Evolutionary conservation across 2,113 vertebrate species (phyloP), one percentile per base, ranked within the genome.

Genomic region (Galeopterus variegatus): DNA sequence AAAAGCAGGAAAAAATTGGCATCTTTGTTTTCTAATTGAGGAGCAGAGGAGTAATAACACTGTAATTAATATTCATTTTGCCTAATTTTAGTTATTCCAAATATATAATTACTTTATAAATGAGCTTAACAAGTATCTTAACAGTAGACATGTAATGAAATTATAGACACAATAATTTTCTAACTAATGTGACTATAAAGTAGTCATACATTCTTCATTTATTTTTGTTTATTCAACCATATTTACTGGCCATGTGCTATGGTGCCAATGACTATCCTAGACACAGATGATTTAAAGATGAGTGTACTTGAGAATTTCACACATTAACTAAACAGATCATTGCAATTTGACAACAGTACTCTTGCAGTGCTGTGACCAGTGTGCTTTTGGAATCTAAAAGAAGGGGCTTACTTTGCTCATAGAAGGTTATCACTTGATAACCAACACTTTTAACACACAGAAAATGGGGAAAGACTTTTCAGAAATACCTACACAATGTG

Each of bases 11-110:
- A 23, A 23, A 90, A 75, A 21, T 1, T 75, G n/a, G 36, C 19
- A 73, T 24, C 4, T 41, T 23, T 26, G 60, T 54, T 33, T 80
- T n/a, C 72, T 83, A 80, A 84, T 62, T 84, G 54, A 88, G 1
- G 52, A 81, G 3, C 58, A 62, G 28, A 67, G 14, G 45, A 85
- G 60, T 1, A 91, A 77, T 76, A 75, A 93, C 13, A 75, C 45
- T 72, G 28, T 64, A 56, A 54, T 76, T 76, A 87, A 70, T 84
- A 75, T 7, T 86, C 41, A 82, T 96, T 79, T 93, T 91, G 58
- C 7, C 58, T 86, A 24, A 95, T 90, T 69, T 81, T 64, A 45
- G 31, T 60, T 54, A 50, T 72, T 31, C 3, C 23, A 96, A 90
- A 91, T 79, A 83, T 60, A 2, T 15, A 60, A 77, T 75, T 95